Evolutionary conservation across 2,797 vertebrate genomes (phyloP), one percentile per base, ranked within the genome.

Genomic region (Saguinus oedipus): DNA sequence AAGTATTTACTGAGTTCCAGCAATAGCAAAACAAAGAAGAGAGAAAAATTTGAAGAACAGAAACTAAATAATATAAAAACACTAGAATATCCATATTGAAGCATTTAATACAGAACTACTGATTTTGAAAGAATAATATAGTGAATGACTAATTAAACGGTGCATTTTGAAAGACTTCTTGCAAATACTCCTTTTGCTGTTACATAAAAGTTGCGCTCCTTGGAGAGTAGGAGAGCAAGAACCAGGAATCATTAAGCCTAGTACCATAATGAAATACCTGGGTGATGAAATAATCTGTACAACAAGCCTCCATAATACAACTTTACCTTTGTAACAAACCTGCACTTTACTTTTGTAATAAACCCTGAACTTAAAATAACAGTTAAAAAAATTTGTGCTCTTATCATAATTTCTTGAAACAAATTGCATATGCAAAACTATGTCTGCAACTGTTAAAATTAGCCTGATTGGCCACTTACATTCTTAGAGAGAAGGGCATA

Each of bases 341-440:
- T 19, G 33, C 15, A n/a, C 33, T 68, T 68, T 68, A 68, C 15
- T 33, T 55, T 20, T 24, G 20, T 55, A 55, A 55, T 55, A 55
- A 55, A 55, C 53, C 33, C 64, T n/a, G 64, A 68, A 68, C 15
- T 8, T n/a, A 68, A 33, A 68, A 68, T n/a, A 68, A 19, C 61
- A 68, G 61, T 68, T 68, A 68, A 68, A 59, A 92, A 90, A 93
- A 80, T 76, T 82, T 74, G 36, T 72, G 8, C 42, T 46, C 2
- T 81, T 84, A 64, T 36, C 6, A 88, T 70, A 94, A 93, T 84
- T 93, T 95, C 26, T 93, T 86, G 46, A 88, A 96, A 89, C 9
- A 70, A 97, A 95, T 93, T 93, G 1, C 19, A 83, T 92, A 96
- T 95, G 24, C 72, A 94, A 85, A 94, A 94, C 27, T 55, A 2